Percentiles rank a stretch among this genome's conserved stretches.
Conservation (phyloP, 2,888 invertebrate species). For the Euzophera pinguis region DNA sequence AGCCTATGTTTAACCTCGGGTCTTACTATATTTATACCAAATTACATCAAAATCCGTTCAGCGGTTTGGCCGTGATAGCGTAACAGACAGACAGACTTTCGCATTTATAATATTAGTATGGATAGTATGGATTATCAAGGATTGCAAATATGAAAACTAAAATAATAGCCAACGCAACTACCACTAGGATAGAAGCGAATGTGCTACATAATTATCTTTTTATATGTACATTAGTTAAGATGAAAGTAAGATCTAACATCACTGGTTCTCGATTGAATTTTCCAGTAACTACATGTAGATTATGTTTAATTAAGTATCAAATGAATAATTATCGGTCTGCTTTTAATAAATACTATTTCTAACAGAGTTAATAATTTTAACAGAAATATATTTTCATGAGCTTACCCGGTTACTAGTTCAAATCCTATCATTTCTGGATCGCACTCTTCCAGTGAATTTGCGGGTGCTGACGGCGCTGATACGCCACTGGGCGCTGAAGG, state of each 20-base stretch:
- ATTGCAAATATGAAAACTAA: too few relatives aligned
- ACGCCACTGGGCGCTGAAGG: conserved; percentile 72
- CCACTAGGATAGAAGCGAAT: not conserved
- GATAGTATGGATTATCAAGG: too few relatives aligned
- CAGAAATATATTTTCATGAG: conserved; percentile 17
- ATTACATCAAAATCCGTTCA: too few relatives aligned
- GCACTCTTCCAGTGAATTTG: conserved; percentile 85
- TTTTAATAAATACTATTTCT: conserved; percentile 20
- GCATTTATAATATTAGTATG: too few relatives aligned
- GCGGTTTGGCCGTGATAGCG: too few relatives aligned
- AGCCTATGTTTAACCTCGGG: too few relatives aligned
- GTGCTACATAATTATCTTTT: not conserved
- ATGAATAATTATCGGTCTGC: conserved; percentile 45
- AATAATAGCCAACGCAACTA: too few relatives aligned
- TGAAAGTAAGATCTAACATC: not conserved
- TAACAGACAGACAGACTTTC: too few relatives aligned
- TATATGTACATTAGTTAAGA: not conserved
- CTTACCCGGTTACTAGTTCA: conserved; percentile 92
- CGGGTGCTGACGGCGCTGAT: conserved; percentile 76
- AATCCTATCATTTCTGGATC: conserved; percentile 94
- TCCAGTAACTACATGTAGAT: conserved; percentile 36
- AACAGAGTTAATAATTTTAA: not conserved
- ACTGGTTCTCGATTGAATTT: conserved; percentile 50
- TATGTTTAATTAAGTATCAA: conserved; percentile 48
- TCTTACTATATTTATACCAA: too few relatives aligned